Conservation (phyloP, 2,797 vertebrate genomes). For the Danio tinwini region DNA sequence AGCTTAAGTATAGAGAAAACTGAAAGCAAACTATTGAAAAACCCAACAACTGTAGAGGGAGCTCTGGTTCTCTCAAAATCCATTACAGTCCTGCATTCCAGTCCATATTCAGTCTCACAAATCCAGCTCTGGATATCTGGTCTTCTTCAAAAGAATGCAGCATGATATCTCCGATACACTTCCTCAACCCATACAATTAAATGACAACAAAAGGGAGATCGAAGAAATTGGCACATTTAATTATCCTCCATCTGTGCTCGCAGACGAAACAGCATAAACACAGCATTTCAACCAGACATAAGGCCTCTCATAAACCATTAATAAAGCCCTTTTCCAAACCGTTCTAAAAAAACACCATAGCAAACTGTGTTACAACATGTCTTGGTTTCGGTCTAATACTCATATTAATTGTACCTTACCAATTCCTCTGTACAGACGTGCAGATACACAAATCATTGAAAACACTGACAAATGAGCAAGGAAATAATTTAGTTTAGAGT, state of each 20-base stretch:
- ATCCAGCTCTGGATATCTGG: conserved; percentile 2
- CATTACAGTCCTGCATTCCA: conserved; percentile 17
- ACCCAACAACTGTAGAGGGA: conserved; percentile 21
- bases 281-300: conserved; percentile 28
- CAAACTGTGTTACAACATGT: neutral
- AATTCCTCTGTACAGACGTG: conserved; percentile 1
- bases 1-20: neutral
- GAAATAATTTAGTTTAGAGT: neutral
- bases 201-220: neutral
- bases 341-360: neutral
- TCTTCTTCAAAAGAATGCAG: conserved; percentile 1
- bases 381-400: neutral
- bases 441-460: neutral
- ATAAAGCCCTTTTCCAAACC: neutral
- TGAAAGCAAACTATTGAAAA: conserved; percentile 21
- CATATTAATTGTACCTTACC: neutral
- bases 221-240: conserved; percentile 25
- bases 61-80: neutral
- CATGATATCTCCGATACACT: neutral
- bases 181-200: conserved; percentile 22
- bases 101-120: conserved; percentile 20
- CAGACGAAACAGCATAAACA: conserved; percentile 1
- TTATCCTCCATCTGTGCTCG: neutral
- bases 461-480: neutral
- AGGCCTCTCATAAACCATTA: neutral